phyloP scores from a whole-genome alignment of 2,797 vertebrate genomes.

The Lagocephalus sceleratus region DNA sequence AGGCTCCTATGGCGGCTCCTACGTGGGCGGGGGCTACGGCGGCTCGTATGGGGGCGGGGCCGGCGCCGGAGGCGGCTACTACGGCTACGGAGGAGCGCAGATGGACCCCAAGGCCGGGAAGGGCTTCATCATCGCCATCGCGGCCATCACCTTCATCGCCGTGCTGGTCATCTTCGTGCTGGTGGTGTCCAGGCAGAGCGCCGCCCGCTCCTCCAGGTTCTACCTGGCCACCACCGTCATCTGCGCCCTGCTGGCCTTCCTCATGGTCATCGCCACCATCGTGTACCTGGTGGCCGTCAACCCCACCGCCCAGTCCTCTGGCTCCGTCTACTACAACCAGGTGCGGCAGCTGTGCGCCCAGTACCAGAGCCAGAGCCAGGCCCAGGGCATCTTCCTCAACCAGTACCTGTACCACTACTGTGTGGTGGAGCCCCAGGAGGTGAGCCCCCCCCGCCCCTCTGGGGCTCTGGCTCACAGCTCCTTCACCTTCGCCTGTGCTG shows the following conservation, averaged over 20 bases:
- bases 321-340: constrained; percentile 82
- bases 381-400: constrained; percentile 81
- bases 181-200: constrained; percentile 76
- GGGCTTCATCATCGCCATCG: constrained; percentile 85
- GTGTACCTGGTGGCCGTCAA: constrained; percentile 89
- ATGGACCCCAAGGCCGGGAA: constrained; percentile 83
- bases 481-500: too few species aligned
- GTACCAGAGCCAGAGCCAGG: constrained; percentile 76
- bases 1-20: constrained; percentile 11
- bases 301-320: constrained; percentile 83
- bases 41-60: constrained; percentile 17
- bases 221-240: constrained; percentile 82
- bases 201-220: constrained; percentile 77
- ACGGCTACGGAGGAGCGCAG: constrained; percentile 46
- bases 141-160: constrained; percentile 82
- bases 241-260: constrained; percentile 76
- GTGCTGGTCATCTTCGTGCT: constrained; percentile 82
- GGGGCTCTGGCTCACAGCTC: too few species aligned
- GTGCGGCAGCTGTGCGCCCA: constrained; percentile 83
- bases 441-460: too few species aligned
- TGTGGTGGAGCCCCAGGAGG: constrained; percentile 92
- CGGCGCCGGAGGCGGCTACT: background rate
- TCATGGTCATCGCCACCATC: constrained; percentile 87
- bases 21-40: constrained; percentile 4
- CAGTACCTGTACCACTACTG: constrained; percentile 94